Conservation (phyloP, 2,113 vertebrate species). For the Formicarius rufipectus region DNA sequence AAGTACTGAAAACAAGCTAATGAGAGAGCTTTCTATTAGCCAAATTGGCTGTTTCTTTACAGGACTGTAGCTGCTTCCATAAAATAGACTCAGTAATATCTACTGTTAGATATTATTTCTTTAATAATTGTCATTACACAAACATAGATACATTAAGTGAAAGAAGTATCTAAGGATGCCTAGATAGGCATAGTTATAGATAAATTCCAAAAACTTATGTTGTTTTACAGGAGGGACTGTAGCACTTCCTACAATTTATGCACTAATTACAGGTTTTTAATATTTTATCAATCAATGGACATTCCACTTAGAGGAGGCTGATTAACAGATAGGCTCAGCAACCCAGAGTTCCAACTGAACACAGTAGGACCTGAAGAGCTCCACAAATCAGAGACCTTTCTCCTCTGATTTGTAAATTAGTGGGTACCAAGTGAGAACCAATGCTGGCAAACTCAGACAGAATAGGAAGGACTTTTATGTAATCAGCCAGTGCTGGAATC, state of each 20-base stretch:
- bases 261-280: constrained; percentile 30
- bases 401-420: background rate
- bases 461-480: background rate
- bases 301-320: background rate
- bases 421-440: background rate
- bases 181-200: background rate
- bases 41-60: constrained; percentile 18
- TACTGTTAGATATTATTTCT: background rate
- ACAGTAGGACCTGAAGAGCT: background rate
- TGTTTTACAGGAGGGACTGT: background rate
- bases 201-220: background rate
- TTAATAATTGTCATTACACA: background rate
- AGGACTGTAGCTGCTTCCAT: background rate
- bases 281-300: constrained; percentile 18
- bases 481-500: background rate
- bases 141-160: background rate
- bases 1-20: constrained; percentile 45
- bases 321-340: background rate
- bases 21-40: constrained; percentile 24
- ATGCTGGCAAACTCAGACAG: background rate
- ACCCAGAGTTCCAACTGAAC: background rate
- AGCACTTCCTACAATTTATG: background rate
- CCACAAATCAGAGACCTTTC: background rate
- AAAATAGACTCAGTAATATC: background rate
- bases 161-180: background rate